A percentile compares a stretch with the other conserved stretches of the same genome.
phyloP scores from a whole-genome alignment of 2,113 vertebrate species.

The Ceuthmochares aereus region DNA sequence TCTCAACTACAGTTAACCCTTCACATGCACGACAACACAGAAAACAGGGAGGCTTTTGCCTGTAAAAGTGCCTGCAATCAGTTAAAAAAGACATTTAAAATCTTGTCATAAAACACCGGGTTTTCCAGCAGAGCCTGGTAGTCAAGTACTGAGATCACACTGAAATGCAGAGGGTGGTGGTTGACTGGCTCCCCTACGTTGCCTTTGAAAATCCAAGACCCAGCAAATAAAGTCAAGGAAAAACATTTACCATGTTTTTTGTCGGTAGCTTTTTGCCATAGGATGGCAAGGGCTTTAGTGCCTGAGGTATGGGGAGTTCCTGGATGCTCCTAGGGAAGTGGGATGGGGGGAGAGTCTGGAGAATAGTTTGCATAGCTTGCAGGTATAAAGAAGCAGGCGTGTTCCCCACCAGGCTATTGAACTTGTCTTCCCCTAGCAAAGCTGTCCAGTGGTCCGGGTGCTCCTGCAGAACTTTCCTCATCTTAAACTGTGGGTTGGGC shows the following conservation, averaged over 20 bases:
- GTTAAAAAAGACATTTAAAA: conserved; percentile 58
- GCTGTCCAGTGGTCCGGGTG: conserved; percentile 80
- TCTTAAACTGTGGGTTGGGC: conserved; percentile 80
- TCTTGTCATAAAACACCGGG: conserved; percentile 26
- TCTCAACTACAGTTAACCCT: conserved; percentile 47
- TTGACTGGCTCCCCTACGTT: conserved; percentile 20
- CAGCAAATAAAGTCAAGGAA: conserved; percentile 53
- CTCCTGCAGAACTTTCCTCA: conserved; percentile 75
- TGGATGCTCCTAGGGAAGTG: conserved; percentile 84
- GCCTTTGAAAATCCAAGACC: conserved; percentile 59
- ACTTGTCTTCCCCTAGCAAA: conserved; percentile 83
- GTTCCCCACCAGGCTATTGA: conserved; percentile 80
- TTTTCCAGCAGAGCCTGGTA: conserved; percentile 13
- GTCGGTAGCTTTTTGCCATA: conserved; percentile 64
- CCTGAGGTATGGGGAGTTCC: conserved; percentile 85
- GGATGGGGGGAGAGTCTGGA: conserved; percentile 82
- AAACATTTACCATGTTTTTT: conserved; percentile 74
- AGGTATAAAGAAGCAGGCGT: conserved; percentile 84
- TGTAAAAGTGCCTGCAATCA: conserved; percentile 60
- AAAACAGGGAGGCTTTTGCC: conserved; percentile 45
- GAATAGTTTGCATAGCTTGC: conserved; percentile 83
- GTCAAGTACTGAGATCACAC: conserved; percentile 40
- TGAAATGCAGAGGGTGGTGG: conserved; percentile 20
- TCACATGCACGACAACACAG: conserved; percentile 60
- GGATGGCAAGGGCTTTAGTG: conserved; percentile 77